Base-by-base conservation (phyloP, 2,797 vertebrate species). In the Schizopygopsis pylzovi region DNA sequence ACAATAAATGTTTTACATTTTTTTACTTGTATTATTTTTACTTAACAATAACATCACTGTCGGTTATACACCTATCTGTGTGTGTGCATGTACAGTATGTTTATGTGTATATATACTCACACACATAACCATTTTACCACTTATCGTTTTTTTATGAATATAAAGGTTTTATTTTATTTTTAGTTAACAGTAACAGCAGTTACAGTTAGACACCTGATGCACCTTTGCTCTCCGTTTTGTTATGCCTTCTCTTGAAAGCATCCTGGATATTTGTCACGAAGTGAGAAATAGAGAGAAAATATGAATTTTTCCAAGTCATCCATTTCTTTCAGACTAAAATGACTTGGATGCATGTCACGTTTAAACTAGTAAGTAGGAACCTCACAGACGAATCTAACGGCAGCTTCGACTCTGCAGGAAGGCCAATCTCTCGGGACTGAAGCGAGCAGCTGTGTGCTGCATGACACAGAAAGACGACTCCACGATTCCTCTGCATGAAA, bases 391-490 rank as follows among this genome's bases (percentile, higher is more conserved):
- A 16, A 15, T 18, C 54, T 78, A n/a, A 63, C 45, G 52, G 75
- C 49, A 59, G 43, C 7, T 45, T 67, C 18, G 65, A 47, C 82
- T 88, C 73, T 39, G 47, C 79, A 75, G 88, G 88, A 43, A 81
- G 39, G 79, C 49, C 18, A 70, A 59, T 71, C 47, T 71, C 80
- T 41, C 15, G 37, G 22, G 63, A 81, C 28, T 5, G 25, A 68
- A 5, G 20, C 0, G 20, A 52, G 20, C 56, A 47, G 39, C 59
- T 79, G 13, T 79, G 56, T 43, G 56, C 54, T 79, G 41, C 37
- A 9, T 43, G 59, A 15, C 15, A 47, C 59, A 47, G n/a, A 67
- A 49, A 49, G 18, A 79, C 83, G 39, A 18, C 61, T 33, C 33
- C 33, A 33, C 33, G 56, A 84, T 75, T 61, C 76, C 71, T 25